These are phyloP conservation scores for Limnephilus marmoratus DNA, from an alignment of 2,888 invertebrate genomes.

Conservation along the genomic window DNA sequence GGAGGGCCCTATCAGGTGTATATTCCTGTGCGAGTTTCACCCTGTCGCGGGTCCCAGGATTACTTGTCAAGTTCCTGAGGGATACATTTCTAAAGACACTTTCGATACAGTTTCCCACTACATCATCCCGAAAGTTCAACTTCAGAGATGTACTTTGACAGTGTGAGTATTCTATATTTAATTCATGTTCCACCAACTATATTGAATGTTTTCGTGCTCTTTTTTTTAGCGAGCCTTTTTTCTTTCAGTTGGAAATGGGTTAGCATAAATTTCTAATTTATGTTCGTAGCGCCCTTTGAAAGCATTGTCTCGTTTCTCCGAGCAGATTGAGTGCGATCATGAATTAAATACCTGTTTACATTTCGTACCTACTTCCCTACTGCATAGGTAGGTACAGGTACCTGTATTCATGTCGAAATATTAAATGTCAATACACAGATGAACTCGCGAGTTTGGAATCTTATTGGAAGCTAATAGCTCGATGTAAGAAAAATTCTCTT, in stretches of 20 bases:
- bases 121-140: conserved; percentile 89
- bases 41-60: conserved; percentile 87
- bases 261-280: conserved; percentile 42
- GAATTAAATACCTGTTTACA: neutral
- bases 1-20: conserved; percentile 85
- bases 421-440: neutral
- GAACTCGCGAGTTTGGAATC: neutral
- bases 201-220: conserved; percentile 15
- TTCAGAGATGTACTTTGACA: conserved; percentile 87
- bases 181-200: neutral
- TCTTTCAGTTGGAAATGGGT: neutral
- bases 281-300: neutral
- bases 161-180: conserved; percentile 78
- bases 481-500: neutral
- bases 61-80: conserved; percentile 88
- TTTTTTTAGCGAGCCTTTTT: conserved; percentile 18
- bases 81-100: conserved; percentile 87
- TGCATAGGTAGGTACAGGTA: too few relatives aligned
- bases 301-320: neutral
- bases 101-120: conserved; percentile 90
- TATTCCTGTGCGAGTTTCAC: conserved; percentile 88
- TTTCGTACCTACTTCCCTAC: neutral
- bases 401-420: neutral
- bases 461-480: neutral
- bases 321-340: neutral